These are phyloP conservation scores for Ptilonorhynchus violaceus DNA, from an alignment of 2,113 vertebrate species.

Conservation along the genomic window DNA sequence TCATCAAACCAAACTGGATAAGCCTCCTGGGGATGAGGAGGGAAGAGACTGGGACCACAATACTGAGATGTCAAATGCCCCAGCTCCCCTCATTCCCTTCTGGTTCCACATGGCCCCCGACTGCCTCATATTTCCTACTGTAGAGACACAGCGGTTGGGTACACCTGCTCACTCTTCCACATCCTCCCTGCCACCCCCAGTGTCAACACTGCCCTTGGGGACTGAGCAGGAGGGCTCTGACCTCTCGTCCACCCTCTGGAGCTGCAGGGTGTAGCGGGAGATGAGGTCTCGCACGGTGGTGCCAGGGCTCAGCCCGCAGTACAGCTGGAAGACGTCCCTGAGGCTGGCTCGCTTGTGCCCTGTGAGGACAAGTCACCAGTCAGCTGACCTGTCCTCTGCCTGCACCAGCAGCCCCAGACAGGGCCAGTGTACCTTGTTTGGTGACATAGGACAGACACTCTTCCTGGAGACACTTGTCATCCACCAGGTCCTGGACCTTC, in stretches of 20 bases:
- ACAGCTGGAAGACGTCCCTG: slow-evolving; percentile 88
- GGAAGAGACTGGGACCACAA: neutral
- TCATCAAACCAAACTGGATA: slow-evolving; percentile 97
- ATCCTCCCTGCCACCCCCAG: rapidly evolving
- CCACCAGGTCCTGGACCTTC: slow-evolving; percentile 91
- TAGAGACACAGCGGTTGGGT: rapidly evolving
- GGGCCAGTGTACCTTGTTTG: slow-evolving; percentile 83
- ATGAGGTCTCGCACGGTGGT: slow-evolving; percentile 83
- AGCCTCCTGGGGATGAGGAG: slow-evolving; percentile 75
- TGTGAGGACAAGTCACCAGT: slow-evolving; percentile 30
- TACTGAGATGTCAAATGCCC: rapidly evolving
- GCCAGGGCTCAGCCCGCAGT: slow-evolving; percentile 83
- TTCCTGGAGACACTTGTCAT: slow-evolving; percentile 92
- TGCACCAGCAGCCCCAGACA: rapidly evolving
- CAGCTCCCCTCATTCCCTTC: neutral
- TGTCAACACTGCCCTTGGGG: rapidly evolving
- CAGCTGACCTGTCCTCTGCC: neutral
- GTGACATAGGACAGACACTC: slow-evolving; percentile 90
- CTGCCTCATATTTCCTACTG: neutral
- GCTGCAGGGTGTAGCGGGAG: slow-evolving; percentile 89
- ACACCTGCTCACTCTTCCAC: rapidly evolving
- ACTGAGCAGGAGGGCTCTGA: neutral
- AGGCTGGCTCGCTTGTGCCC: slow-evolving; percentile 90
- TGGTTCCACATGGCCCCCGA: neutral
- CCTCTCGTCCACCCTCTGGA: slow-evolving; percentile 94